Percentiles rank a stretch among this genome's conserved stretches.
phyloP scores from a whole-genome alignment of 2,113 vertebrate genomes.

The Aldabrachelys gigantea region DNA sequence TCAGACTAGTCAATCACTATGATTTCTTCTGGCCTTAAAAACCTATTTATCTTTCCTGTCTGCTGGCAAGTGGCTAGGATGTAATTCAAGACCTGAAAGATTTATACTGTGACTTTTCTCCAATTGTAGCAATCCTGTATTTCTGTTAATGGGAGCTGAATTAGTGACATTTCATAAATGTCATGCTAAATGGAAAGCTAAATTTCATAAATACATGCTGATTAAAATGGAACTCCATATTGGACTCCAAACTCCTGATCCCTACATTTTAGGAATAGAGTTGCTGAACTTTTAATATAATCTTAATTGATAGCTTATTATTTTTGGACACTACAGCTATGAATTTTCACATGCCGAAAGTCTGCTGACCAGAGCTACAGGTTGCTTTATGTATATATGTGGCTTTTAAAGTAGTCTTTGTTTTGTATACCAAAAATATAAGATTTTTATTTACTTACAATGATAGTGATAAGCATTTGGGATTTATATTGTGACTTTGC shows the following conservation, averaged over 20 bases:
- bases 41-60: neutral
- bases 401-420: neutral
- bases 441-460: constrained; percentile 1
- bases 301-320: neutral
- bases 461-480: constrained; percentile 4
- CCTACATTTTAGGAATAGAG: neutral
- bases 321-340: neutral
- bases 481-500: neutral
- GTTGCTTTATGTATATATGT: accelerated
- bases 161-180: neutral
- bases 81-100: neutral
- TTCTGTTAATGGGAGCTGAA: neutral
- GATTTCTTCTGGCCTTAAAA: neutral
- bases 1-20: too few species aligned
- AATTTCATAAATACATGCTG: neutral
- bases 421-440: neutral
- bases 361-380: neutral
- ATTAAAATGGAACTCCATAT: neutral
- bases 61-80: neutral
- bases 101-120: neutral
- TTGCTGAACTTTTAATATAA: neutral
- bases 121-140: neutral
- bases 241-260: neutral
- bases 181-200: too few species aligned
- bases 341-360: neutral